Conservation (phyloP, 37 sponge, comb jelly and placozoan genomes). For the Cliona cf. orientalis region DNA sequence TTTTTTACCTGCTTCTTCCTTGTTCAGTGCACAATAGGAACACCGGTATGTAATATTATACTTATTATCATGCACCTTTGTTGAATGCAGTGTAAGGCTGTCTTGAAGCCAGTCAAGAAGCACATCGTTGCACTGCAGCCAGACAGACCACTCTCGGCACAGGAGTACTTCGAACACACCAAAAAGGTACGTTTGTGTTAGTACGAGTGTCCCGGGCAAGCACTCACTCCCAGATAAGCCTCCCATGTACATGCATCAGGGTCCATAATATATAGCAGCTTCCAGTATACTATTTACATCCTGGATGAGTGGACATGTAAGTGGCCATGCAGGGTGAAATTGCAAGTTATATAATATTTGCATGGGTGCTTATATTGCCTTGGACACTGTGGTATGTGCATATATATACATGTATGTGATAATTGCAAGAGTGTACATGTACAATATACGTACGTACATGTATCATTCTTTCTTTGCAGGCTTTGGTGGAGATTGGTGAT, state of each 20-base stretch:
- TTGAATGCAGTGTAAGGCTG: slow-evolving; percentile 22
- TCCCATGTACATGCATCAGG: not conserved
- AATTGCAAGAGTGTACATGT: not conserved
- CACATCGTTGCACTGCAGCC: slow-evolving; percentile 52
- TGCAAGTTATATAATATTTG: too few species aligned
- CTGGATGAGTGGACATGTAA: too few species aligned
- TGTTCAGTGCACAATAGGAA: too few species aligned
- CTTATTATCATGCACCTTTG: too few species aligned
- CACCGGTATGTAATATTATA: too few species aligned
- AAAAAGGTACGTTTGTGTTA: slow-evolving; percentile 70
- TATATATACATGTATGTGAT: not conserved
- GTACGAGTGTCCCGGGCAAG: too few species aligned
- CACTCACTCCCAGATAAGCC: not conserved
- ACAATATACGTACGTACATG: not conserved
- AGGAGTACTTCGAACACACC: slow-evolving; percentile 61
- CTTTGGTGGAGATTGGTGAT: slow-evolving; percentile 80
- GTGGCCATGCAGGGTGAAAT: too few species aligned
- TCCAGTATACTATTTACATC: too few species aligned
- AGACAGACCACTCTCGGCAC: slow-evolving; percentile 44
- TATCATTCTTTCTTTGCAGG: slow-evolving; percentile 25
- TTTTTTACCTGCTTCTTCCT: too few species aligned
- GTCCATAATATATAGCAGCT: too few species aligned
- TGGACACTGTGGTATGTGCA: too few species aligned
- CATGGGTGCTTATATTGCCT: too few species aligned
- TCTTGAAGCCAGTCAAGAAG: slow-evolving; percentile 86